Evolutionary conservation across 2,888 invertebrate species (phyloP), one percentile per base, ranked within the genome.

Genomic region (Dione juno): DNA sequence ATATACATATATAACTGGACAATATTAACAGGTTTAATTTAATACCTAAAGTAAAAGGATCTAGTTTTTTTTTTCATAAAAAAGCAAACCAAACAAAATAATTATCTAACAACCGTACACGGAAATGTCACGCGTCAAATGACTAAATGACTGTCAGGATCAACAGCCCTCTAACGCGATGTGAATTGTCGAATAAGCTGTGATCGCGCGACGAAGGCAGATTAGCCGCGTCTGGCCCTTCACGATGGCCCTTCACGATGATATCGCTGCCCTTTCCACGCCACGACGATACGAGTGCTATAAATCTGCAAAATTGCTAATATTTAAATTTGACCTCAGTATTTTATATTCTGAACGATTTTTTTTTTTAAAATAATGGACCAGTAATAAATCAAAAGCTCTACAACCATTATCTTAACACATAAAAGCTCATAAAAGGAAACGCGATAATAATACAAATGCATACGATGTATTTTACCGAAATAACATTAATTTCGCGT

Each of bases 251-350:
- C 75, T 74, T 67, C 45, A 48, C 66, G 90, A 89, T 89, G 72
- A 71, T 87, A 90, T 89, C 88, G 71, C 70, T 78, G 88, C 87
- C 83, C 90, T 89, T 89, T 89, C 85, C 83, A 81, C 81, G 89
- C 86, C 86, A 74, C 86, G 88, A 88, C 88, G 89, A 90, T 90
- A 90, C 83, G 84, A 87, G 86, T 83, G 84, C 84, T 78, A 64
- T 67, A 71, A 75, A 72, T 71, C 74, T 70, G 59, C 45, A 70
- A 72, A 70, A 66, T 52, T 74, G 72, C 74, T 74, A 66, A 70
- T 74, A 69, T 72, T 67, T 66, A 70, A 69, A 67, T 70, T 65
- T 48, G 35, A 52, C 64, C 50, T 37, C 35, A 19, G 50, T 64
- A n/a, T 35, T 48, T 64, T 64, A 64, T 19, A 16, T 37, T 40